Evolutionary conservation across 2,113 vertebrate genomes (phyloP), one percentile per base, ranked within the genome.

Genomic region (Anhinga rufa): DNA sequence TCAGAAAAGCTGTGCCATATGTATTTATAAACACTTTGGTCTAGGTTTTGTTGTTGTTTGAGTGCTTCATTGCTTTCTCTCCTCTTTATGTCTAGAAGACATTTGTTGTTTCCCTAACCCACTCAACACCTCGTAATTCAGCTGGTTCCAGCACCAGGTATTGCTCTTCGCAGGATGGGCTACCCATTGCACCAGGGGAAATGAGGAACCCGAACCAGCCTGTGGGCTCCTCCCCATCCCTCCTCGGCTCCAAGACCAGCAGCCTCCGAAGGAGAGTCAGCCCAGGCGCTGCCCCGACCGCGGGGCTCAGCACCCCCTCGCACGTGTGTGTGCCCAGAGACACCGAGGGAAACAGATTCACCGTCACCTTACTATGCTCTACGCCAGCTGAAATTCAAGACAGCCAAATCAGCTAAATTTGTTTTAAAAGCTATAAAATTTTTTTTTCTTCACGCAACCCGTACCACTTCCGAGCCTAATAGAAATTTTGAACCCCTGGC

Each of bases 311-410:
- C 6, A 10, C 13, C 14, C 15, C 34, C 52, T 18, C 17, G 3
- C 24, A 10, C 1, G 0, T 1, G 9, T 36, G 17, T 1, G 1
- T 20, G 3, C 51, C 21, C 31, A n/a, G 76, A 14, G 38, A 48
- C 60, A 31, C 40, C 1, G 2, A 42, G 40, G 36, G 49, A 44
- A 55, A 13, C 1, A 4, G 7, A 11, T 24, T 24, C 83, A 6
- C 25, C 8, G 5, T 17, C 92, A 9, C 60, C 29, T 22, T 20
- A 2, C 40, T 25, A 1, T 15, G 77, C 57, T 26, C 51, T 14
- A 3, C 29, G 5, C 62, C 48, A 61, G 24, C 21, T 51, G 64
- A 38, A 29, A 49, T 8, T 31, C 28, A 8, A n/a, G 40, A 25
- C 25, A 32, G n/a, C 7, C 40, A n/a, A 31, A 32, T 12, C 55